Percentiles rank a stretch among this genome's conserved stretches.
phyloP scores from a whole-genome alignment of 2,113 vertebrate genomes.

The Nycticorax nycticorax region DNA sequence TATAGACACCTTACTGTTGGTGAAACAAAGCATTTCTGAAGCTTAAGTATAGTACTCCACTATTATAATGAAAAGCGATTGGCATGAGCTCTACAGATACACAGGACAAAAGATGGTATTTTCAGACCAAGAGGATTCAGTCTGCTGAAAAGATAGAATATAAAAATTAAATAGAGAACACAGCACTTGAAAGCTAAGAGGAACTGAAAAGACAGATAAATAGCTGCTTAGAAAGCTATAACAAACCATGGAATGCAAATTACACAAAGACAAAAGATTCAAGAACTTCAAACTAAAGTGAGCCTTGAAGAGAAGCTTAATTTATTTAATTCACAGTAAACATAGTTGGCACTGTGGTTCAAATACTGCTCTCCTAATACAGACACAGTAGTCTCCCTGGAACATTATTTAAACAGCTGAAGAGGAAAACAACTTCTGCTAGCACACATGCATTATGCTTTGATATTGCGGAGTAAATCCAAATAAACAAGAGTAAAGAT shows the following conservation, averaged over 20 bases:
- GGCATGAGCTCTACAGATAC: not conserved
- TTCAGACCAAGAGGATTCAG: not conserved
- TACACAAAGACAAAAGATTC: not conserved
- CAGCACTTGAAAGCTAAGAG: slow-evolving; percentile 15
- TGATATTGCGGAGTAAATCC: not conserved
- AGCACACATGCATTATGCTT: not conserved
- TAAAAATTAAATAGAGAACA: slow-evolving; percentile 19
- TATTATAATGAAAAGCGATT: not conserved
- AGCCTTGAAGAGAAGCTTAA: slow-evolving; percentile 13
- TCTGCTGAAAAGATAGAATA: not conserved
- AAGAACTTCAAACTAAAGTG: not conserved
- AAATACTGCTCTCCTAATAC: not conserved
- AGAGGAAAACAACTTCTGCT: not conserved
- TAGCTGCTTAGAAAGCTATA: slow-evolving; percentile 24
- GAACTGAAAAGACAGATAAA: slow-evolving; percentile 1
- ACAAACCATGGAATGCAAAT: slow-evolving; percentile 30
- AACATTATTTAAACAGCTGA: not conserved
- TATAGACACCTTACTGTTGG: not conserved
- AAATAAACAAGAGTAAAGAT: not conserved
- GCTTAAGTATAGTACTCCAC: not conserved
- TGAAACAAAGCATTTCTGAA: not conserved
- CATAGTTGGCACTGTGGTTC: not conserved
- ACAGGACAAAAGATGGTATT: not conserved
- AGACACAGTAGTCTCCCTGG: not conserved
- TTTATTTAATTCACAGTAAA: slow-evolving; percentile 14